phyloP scores from a whole-genome alignment of 2,888 invertebrate genomes.

The Polietes domitor region DNA sequence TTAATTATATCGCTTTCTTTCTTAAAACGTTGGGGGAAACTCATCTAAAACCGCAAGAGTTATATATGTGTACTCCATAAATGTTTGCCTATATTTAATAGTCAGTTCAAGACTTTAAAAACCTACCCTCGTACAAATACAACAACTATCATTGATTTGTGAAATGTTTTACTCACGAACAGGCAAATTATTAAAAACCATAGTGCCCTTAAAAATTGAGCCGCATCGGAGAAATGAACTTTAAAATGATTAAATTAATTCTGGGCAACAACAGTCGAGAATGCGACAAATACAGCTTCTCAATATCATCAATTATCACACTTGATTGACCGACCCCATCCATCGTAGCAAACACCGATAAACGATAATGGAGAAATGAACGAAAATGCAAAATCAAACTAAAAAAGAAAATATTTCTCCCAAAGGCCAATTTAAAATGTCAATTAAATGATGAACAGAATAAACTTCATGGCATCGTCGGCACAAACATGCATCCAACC shows the following conservation, averaged over 20 bases:
- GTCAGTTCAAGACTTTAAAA: too few species aligned
- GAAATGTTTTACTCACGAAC: too few species aligned
- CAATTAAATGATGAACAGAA: constrained; percentile 60
- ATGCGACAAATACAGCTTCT: constrained; percentile 13
- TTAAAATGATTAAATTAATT: constrained; percentile 1
- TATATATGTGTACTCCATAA: too few species aligned
- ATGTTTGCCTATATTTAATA: too few species aligned
- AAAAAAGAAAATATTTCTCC: constrained; percentile 28
- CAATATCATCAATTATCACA: constrained; percentile 49
- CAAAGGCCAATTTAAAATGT: constrained; percentile 63
- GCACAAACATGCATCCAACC: too few species aligned
- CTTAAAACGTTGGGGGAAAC: too few species aligned
- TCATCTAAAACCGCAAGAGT: too few species aligned
- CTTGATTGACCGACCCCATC: constrained; percentile 54
- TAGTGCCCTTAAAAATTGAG: too few species aligned
- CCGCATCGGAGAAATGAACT: neutral
- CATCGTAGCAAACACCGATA: constrained; percentile 44
- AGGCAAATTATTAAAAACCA: too few species aligned
- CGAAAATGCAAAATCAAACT: neutral
- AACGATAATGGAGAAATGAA: constrained; percentile 41
- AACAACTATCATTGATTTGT: too few species aligned
- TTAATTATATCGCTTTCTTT: too few species aligned
- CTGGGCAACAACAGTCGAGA: neutral
- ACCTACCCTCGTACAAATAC: too few species aligned
- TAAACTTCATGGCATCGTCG: constrained; percentile 26